These are phyloP conservation scores for Coregonus sp. DNA, from an alignment of 2,797 vertebrate genomes.

Conservation along the genomic window DNA sequence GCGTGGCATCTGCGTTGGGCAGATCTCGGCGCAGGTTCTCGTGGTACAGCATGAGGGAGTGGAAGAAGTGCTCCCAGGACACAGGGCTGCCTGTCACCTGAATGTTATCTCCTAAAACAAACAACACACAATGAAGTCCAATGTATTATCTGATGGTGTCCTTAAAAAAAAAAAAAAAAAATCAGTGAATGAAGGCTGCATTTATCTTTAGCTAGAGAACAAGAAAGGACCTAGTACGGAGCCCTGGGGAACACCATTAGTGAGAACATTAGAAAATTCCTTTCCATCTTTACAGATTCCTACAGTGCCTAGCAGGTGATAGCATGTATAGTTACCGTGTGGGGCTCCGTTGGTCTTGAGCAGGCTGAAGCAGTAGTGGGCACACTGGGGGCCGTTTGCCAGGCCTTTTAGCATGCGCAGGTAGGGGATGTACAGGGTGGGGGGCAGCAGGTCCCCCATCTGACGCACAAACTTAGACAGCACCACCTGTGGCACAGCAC, in stretches of 20 bases:
- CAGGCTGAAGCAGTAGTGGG: conserved; percentile 97
- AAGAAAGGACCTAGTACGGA: background rate
- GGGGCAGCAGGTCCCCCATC: conserved; percentile 96
- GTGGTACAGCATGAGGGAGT: conserved; percentile 96
- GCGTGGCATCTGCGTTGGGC: conserved; percentile 87
- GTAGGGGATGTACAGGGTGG: conserved; percentile 94
- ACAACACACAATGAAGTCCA: background rate
- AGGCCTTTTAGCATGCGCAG: conserved; percentile 94
- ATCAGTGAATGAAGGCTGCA: background rate
- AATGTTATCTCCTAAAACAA: conserved; percentile 80
- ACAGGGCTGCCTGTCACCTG: conserved; percentile 89
- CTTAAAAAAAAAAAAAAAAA: background rate
- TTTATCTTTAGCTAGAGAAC: too few relatives aligned
- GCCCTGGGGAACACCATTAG: background rate
- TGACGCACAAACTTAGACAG: conserved; percentile 98
- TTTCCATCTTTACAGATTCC: background rate
- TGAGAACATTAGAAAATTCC: background rate
- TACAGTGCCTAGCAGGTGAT: background rate
- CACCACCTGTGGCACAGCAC: conserved; percentile 83
- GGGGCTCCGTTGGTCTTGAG: conserved; percentile 94
- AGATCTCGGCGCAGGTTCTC: conserved; percentile 92
- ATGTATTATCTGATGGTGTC: background rate
- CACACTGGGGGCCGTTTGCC: conserved; percentile 91
- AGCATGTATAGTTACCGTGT: conserved; percentile 82
- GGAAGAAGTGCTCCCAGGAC: conserved; percentile 98